Percentiles rank a stretch among this genome's conserved stretches.
These are phyloP conservation scores for Drosophila nr. perissopoda DNA, from an alignment of 2,888 invertebrate genomes.

Conservation along the genomic window DNA sequence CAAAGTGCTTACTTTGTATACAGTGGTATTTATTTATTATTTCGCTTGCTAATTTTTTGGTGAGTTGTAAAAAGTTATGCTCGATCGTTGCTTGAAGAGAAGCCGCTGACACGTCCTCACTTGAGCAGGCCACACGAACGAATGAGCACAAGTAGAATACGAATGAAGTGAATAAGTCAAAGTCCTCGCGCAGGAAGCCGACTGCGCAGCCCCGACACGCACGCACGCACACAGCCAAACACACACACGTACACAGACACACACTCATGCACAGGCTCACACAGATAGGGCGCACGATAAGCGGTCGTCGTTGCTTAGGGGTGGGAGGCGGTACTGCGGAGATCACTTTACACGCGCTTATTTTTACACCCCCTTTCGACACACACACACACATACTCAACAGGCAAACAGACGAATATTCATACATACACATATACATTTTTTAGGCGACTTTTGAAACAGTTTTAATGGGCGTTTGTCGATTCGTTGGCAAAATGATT, in stretches of 20 bases:
- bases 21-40: conserved; percentile 36
- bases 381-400: conserved; percentile 25
- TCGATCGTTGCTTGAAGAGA: conserved; percentile 12
- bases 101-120: conserved; percentile 69
- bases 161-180: conserved; percentile 62
- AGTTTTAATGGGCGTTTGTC: conserved; percentile 42
- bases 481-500: conserved; percentile 29
- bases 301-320: conserved; percentile 56
- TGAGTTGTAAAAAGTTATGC: conserved; percentile 31
- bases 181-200: conserved; percentile 78
- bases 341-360: conserved; percentile 76
- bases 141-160: conserved; percentile 55
- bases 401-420: conserved; percentile 12
- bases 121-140: conserved; percentile 57
- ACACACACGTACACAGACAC: conserved; percentile 11
- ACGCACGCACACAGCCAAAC: conserved; percentile 52
- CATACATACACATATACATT: conserved; percentile 19
- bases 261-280: conserved; percentile 31
- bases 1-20: conserved; percentile 49
- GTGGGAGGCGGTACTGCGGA: conserved; percentile 60
- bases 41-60: conserved; percentile 4
- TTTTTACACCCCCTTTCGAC: conserved; percentile 71
- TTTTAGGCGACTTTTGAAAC: conserved; percentile 45
- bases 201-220: conserved; percentile 72
- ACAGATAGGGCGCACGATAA: conserved; percentile 63